Base-by-base conservation (phyloP, 2,888 invertebrate species). In the Drosophila quinaria region DNA sequence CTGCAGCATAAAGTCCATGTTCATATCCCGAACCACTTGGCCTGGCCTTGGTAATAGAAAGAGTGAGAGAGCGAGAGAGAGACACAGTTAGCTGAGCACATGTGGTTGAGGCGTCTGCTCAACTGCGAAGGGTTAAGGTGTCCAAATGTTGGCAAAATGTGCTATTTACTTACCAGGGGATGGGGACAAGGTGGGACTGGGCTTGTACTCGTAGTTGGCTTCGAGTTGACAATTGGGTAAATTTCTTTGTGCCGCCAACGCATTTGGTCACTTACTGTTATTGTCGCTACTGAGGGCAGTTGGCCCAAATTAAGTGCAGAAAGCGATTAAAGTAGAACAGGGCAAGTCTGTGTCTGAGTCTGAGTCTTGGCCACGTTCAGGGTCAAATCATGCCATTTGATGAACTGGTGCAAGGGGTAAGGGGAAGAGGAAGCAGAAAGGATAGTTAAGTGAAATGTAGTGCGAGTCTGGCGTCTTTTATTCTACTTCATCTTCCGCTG, bases 271-370 rank as follows among this genome's bases (percentile, higher is more conserved):
- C 83, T 84, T 87, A 87, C 70, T 60, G 70, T 83, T 82, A 83
- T 83, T 87, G 87, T 78, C 70, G 72, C 74, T 69, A 73, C 66
- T 65, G 35, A 8, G 10, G 11, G 62, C 52, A 56, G 67, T 54
- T 47, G 78, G 54, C 68, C 68, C 72, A 77, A 87, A 84, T 84
- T 84, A 84, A 84, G 88, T 84, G 83, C 83, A 84, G 88, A 87
- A 74, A 66, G 67, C 86, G 88, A 81, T 83, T 87, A 70, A 68
- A 62, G 51, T 52, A 11, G 51, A 54, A 49, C 44, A 42, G 42
- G 46, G 8, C 22, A 6, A 29, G 29, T 29, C 29, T 29, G 8
- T 0, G 29, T 6, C 29, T 29, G 8, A 6, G 8, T 8, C 19
- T 50, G 42, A 44, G 56, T 64, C 46, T 44, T 54, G 58, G 17